A percentile compares a stretch with the other conserved stretches of the same genome.
phyloP scores from a whole-genome alignment of 1,140 invertebrate species.

The Aradophagus sp. region DNA sequence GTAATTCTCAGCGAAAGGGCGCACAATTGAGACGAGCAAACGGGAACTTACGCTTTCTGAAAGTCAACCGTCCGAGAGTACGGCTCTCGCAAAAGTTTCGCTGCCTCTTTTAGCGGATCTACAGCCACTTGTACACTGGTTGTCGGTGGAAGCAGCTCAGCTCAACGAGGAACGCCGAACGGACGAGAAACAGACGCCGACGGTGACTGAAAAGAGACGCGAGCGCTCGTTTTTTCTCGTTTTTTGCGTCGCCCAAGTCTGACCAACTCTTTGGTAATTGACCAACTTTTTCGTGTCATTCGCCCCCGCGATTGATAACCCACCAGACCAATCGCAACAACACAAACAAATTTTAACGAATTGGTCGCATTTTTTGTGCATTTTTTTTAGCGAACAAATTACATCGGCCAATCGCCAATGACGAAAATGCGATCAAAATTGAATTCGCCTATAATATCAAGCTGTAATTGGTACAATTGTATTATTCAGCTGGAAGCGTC shows the following conservation, averaged over 20 bases:
- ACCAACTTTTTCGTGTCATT: slow-evolving; percentile 5
- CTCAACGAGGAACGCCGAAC: slow-evolving; percentile 1
- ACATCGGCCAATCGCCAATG: no score
- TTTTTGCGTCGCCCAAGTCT: slow-evolving; percentile 15
- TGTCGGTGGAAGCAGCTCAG: slow-evolving; percentile 39
- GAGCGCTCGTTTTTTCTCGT: slow-evolving; percentile 12
- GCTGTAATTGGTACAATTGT: no score
- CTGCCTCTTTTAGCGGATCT: slow-evolving; percentile 43
- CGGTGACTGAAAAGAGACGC: slow-evolving; percentile 12
- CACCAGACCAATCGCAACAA: slow-evolving; percentile 2
- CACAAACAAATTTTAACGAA: slow-evolving; percentile 3
- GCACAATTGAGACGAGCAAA: slow-evolving; percentile 33
- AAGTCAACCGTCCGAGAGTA: slow-evolving; percentile 45
- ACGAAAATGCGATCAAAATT: no score
- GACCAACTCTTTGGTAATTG: slow-evolving; percentile 17
- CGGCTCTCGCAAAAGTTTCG: slow-evolving; percentile 44
- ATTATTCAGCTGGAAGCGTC: no score
- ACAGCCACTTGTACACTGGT: slow-evolving; percentile 53
- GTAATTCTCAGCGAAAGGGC: slow-evolving; percentile 28
- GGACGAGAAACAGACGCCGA: slow-evolving; percentile 6
- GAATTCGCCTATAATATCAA: no score
- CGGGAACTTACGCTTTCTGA: slow-evolving; percentile 33
- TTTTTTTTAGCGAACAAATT: no score
- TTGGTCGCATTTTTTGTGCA: slow-evolving; percentile 2
- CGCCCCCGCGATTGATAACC: slow-evolving; percentile 10